Evolutionary conservation across 2,888 invertebrate genomes (phyloP), one percentile per base, ranked within the genome.

Genomic region (Lasiommata megera): DNA sequence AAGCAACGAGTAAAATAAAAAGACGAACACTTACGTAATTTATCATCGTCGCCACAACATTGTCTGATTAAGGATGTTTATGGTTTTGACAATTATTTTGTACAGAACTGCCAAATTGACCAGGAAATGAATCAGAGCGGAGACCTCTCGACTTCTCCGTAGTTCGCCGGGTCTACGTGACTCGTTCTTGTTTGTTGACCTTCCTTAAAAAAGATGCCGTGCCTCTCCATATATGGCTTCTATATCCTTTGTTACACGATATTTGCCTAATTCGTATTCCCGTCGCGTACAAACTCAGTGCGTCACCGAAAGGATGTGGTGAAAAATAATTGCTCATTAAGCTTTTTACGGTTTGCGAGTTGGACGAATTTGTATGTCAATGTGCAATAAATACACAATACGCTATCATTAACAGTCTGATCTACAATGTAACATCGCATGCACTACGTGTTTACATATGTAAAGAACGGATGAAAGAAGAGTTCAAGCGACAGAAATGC

Each of bases 151-250:
- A 6, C 53, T 11, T 44, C 52, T 14, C 18, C 56, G 16, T 38
- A 43, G 48, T 31, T 43, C 41, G 53, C 37, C 18, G 59, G 53
- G 69, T 48, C 65, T 73, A 75, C 74, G 76, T 75, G 75, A 71
- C 70, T 65, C 65, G 66, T 63, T 60, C 62, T 66, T 70, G 63
- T 68, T 65, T 66, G 63, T 62, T 65, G 72, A 74, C 77, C 77
- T 77, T 71, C 70, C 69, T 72, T 64, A 67, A 68, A 71, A 71
- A 69, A 70, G 71, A 73, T 71, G 73, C 55, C 56, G 54, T 61
- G 37, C 58, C 63, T 34, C 9, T 48, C 70, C 72, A 54, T 71
- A 67, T 68, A 69, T 37, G 68, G 68, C 51, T 38, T 51, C 38
- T 50, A 55, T 65, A 68, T 68, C 69, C 68, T 72, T 74, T 72